These are phyloP conservation scores for Colletes collaris DNA, from an alignment of 2,888 invertebrate genomes.

Conservation along the genomic window DNA sequence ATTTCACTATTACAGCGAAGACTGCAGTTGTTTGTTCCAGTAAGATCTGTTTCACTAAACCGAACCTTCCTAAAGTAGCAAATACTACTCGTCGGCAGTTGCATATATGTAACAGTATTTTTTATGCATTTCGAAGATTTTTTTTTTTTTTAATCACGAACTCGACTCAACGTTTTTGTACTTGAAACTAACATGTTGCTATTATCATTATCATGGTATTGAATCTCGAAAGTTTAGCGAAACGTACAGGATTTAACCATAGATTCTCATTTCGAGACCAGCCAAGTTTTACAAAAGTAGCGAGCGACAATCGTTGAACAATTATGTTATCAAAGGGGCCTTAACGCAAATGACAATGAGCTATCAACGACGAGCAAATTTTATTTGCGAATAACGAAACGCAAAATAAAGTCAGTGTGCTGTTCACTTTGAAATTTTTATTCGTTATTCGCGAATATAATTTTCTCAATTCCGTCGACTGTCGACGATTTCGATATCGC, in stretches of 20 bases:
- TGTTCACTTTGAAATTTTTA: no score
- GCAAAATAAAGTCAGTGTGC: no score
- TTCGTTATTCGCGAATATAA: no score
- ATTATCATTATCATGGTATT: background rate
- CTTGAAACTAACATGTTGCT: slow-evolving; percentile 27
- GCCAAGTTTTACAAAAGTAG: background rate
- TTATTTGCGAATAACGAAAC: no score
- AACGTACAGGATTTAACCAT: slow-evolving; percentile 15
- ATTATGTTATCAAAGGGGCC: background rate
- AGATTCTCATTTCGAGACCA: slow-evolving; percentile 1
- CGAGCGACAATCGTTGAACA: background rate
- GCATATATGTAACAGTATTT: slow-evolving; percentile 32
- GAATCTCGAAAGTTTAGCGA: slow-evolving; percentile 4
- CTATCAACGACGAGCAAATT: no score
- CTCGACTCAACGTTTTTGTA: slow-evolving; percentile 35
- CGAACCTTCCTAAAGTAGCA: slow-evolving; percentile 13
- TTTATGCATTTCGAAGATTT: slow-evolving; percentile 7
- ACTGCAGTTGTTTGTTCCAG: slow-evolving; percentile 18
- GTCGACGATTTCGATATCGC: slow-evolving; percentile 1
- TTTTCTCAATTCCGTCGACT: background rate
- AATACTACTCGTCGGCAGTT: slow-evolving; percentile 28
- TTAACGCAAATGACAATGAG: slow-evolving; percentile 1
- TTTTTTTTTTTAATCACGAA: slow-evolving; percentile 10
- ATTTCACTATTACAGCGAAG: slow-evolving; percentile 17
- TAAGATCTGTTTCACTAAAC: slow-evolving; percentile 26